phyloP scores from a whole-genome alignment of 1,140 invertebrate species.

The Cyclina sinensis region DNA sequence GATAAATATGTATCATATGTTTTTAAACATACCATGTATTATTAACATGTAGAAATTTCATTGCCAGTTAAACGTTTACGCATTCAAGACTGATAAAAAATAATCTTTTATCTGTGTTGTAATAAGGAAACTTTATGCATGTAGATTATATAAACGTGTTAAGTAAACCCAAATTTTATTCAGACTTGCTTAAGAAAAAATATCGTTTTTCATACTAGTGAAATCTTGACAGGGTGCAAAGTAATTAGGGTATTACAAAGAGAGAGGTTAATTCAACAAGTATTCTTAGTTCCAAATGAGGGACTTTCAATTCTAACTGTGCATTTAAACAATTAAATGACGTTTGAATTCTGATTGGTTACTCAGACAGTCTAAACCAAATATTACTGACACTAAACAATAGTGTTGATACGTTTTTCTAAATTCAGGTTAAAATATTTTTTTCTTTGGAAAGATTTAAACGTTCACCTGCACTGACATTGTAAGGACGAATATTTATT shows the following conservation, averaged over 20 bases:
- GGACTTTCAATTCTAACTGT: background rate
- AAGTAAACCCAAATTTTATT: background rate
- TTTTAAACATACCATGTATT: no score
- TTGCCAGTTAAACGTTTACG: no score
- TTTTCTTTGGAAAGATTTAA: background rate
- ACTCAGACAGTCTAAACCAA: background rate
- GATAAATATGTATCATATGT: no score
- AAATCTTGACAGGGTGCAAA: background rate
- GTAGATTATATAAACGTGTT: background rate
- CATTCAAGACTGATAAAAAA: no score
- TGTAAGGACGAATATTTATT: background rate
- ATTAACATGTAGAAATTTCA: no score
- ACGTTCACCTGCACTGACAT: background rate
- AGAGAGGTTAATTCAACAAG: background rate
- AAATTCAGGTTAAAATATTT: background rate
- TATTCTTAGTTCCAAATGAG: background rate
- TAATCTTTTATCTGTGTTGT: no score
- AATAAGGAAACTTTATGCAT: no score
- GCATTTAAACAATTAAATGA: conserved; percentile 1
- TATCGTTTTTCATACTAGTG: background rate
- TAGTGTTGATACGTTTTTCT: background rate
- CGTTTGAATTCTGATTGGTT: no score
- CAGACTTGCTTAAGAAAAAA: background rate
- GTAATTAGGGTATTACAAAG: background rate
- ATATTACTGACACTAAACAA: background rate